Evolutionary conservation across 2,113 vertebrate species (phyloP), one percentile per base, ranked within the genome.

Genomic region (Pseudorasbora parva): DNA sequence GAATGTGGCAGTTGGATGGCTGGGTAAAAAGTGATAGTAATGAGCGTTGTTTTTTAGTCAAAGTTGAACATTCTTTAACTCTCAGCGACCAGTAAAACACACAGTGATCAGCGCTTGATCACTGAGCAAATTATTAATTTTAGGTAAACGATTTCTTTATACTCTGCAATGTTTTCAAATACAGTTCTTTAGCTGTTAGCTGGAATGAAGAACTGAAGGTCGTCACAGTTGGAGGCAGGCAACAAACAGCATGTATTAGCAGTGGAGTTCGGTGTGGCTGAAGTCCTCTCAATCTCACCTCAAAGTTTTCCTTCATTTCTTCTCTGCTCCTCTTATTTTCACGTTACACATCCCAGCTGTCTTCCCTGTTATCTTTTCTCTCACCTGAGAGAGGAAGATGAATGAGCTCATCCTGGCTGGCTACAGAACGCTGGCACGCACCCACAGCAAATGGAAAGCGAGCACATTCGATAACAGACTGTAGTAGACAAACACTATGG

Each of bases 331-430:
- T 30, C 17, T 27, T 14, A 83, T 60, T 60, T 71, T 71, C 78
- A 49, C 54, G 49, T 27, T 66, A 57, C 27, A 30, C 74, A 49
- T 80, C 78, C 47, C 73, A 78, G 30, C 60, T 43, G 51, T 81
- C 59, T 45, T 84, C 77, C 27, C 60, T 57, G 66, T 89, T 90
- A 84, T 83, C 84, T 82, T 81, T 76, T 25, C 10, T 41, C 62
- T 60, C 75, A 59, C 54, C 54, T 62, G 71, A 45, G 78, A 81
- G 12, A 69, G 25, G 45, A 33, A 81, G 82, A 79, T 84, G 66
- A 78, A 79, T 72, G 76, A 47, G 41, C 47, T 62, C 77, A 85
- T 60, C 59, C 43, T 60, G 19, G 57, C 57, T 15, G 49, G 37
- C 60, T 75, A 68, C 82, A 21, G 41, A 86, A 57, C 5, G n/a